Evolutionary conservation across 35 echinoderm and acorn worm genomes (phyloP).

Genomic region (Apostichopus californicus): DNA sequence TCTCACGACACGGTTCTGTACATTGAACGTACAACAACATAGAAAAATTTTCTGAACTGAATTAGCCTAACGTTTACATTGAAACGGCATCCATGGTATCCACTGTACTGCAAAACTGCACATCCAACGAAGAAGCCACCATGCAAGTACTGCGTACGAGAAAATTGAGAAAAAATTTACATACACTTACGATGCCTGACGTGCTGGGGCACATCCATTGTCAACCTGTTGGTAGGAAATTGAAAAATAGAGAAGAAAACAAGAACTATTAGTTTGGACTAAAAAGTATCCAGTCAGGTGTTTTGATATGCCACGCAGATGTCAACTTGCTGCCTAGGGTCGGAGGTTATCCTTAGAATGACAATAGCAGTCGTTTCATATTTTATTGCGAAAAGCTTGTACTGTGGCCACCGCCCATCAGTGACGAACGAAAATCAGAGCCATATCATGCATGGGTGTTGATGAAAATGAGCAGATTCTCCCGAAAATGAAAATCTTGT

Average conservation of each 20-base stretch:
- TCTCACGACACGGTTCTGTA: too few species aligned
- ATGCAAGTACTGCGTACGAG: constrained; percentile 39
- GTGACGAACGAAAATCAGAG: too few species aligned
- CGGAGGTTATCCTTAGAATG: neutral
- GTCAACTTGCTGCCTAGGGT: too few species aligned
- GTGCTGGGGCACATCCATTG: constrained; percentile 88
- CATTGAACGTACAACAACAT: too few species aligned
- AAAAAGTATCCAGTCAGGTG: neutral
- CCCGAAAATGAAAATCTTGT: too few species aligned
- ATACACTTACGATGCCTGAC: constrained; percentile 99
- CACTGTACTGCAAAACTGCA: neutral
- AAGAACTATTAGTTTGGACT: neutral
- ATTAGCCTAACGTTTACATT: too few species aligned
- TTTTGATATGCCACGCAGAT: neutral
- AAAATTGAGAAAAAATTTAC: constrained; percentile 75
- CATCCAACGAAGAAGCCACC: constrained; percentile 56
- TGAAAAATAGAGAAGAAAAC: neutral
- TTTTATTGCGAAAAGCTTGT: neutral
- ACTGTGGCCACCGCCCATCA: too few species aligned
- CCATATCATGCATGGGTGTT: too few species aligned
- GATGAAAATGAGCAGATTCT: too few species aligned
- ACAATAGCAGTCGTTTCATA: neutral
- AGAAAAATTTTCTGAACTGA: too few species aligned
- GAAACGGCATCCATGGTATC: neutral
- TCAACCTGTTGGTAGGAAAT: constrained; percentile 9